Percentiles rank a stretch among this genome's conserved stretches.
Evolutionary conservation across 2,888 invertebrate species (phyloP).

Genomic region (Melieria picta): DNA sequence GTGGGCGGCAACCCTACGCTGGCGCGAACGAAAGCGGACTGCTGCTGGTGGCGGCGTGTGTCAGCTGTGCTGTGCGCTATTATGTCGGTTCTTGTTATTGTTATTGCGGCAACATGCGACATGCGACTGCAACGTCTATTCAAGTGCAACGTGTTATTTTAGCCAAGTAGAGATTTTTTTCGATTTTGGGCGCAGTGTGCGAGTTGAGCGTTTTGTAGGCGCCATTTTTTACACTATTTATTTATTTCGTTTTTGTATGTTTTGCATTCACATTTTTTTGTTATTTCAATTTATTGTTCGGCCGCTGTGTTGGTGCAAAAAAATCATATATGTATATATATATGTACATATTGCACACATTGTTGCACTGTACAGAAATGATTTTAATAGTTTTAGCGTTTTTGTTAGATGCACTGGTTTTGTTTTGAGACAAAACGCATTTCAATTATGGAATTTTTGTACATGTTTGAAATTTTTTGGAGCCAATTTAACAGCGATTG

Average conservation of each 20-base stretch:
- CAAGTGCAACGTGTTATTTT: background rate
- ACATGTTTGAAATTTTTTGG: too few species aligned
- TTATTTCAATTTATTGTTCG: background rate
- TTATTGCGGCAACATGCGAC: background rate
- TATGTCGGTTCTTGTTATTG: background rate
- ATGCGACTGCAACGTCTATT: background rate
- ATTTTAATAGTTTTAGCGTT: background rate
- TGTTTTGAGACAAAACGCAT: background rate
- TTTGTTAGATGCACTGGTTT: background rate
- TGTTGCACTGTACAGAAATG: background rate
- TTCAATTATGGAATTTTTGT: background rate
- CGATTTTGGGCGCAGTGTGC: background rate
- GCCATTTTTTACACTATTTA: background rate
- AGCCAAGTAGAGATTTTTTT: background rate
- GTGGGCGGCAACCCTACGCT: too few species aligned
- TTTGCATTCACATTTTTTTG: background rate
- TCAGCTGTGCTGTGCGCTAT: conserved; percentile 14
- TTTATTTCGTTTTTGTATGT: background rate
- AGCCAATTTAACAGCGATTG: too few species aligned
- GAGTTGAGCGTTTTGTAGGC: background rate
- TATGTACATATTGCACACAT: background rate
- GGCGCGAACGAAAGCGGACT: conserved; percentile 3
- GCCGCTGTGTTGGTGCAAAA: background rate
- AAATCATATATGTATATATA: background rate
- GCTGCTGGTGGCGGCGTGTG: conserved; percentile 40